Evolutionary conservation across 2,888 invertebrate species (phyloP), one percentile per base, ranked within the genome.

Genomic region (Trissolcus japonicus): DNA sequence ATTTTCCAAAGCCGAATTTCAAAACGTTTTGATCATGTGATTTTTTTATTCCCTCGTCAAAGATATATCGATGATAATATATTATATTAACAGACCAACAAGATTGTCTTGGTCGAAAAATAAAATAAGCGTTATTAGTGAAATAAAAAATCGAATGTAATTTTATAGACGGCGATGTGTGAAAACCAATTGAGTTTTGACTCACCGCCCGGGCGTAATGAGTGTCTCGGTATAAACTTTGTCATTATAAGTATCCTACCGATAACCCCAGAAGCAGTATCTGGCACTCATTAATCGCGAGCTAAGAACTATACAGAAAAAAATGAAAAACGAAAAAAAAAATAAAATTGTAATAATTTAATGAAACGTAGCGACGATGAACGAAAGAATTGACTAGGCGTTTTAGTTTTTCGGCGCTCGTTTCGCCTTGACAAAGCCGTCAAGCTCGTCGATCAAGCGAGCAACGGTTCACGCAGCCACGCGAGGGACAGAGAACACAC

Each of bases 141-240:
- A 78, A 83, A 55, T 41, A 78, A 79, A 80, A 55, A 41, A 54
- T 17, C 7, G 51, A 51, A 59, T 25, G 17, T 59, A 72, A 53
- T 43, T 55, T 14, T 67, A 54, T 76, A 68, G 35, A 4, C 65
- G 84, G 80, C 80, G 82, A 85, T 84, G 84, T 80, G 82, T 81
- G 82, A 82, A 85, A 85, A 84, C 82, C 80, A 69, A 48, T 60
- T 75, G 75, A 83, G 83, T 85, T 86, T 86, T 85, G 82, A 83
- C 74, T 80, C 84, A 83, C 82, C 83, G 82, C 82, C 82, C 43
- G 51, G 53, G 60, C 43, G 46, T 51, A 55, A 65, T 67, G 62
- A 65, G 77, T 79, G 79, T 77, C 81, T 80, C 57, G 78, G 82
- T 85, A 86, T 80, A 74, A 63, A 77, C 79, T 81, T 75, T 78